These are phyloP conservation scores for Aporophyla lueneburgensis DNA, from an alignment of 2,888 invertebrate species.

Conservation along the genomic window DNA sequence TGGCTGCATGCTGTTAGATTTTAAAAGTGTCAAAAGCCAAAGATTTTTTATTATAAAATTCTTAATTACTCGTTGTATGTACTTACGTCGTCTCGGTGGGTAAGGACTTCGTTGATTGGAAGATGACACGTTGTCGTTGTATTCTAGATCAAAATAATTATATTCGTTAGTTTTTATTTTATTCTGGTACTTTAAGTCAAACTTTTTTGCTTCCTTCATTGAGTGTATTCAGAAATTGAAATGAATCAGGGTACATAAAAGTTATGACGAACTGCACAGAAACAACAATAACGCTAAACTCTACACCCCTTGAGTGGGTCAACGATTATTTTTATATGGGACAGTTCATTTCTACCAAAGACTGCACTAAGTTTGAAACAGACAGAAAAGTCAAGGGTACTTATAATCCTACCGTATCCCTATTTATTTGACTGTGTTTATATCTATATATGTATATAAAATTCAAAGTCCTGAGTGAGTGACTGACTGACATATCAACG, in stretches of 20 bases:
- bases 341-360: not conserved
- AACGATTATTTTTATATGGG: not conserved
- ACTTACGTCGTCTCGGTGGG: slow-evolving; percentile 96
- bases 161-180: slow-evolving; percentile 1
- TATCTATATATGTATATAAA: too few relatives aligned
- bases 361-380: not conserved
- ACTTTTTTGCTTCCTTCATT: too few relatives aligned
- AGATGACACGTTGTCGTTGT: slow-evolving; percentile 96
- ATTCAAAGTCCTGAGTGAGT: too few relatives aligned
- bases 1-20: slow-evolving; percentile 61
- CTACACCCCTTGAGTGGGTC: not conserved
- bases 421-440: too few relatives aligned
- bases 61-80: slow-evolving; percentile 30
- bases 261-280: not conserved
- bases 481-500: too few relatives aligned
- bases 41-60: slow-evolving; percentile 38
- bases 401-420: too few relatives aligned
- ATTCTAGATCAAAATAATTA: slow-evolving; percentile 91
- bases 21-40: slow-evolving; percentile 55
- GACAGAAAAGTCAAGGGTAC: not conserved
- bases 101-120: slow-evolving; percentile 96
- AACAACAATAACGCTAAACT: not conserved
- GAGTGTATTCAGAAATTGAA: not conserved
- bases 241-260: not conserved
- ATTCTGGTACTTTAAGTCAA: too few relatives aligned